These are phyloP conservation scores for Scaptomyza hsui DNA, from an alignment of 1,140 invertebrate genomes.

Conservation along the genomic window DNA sequence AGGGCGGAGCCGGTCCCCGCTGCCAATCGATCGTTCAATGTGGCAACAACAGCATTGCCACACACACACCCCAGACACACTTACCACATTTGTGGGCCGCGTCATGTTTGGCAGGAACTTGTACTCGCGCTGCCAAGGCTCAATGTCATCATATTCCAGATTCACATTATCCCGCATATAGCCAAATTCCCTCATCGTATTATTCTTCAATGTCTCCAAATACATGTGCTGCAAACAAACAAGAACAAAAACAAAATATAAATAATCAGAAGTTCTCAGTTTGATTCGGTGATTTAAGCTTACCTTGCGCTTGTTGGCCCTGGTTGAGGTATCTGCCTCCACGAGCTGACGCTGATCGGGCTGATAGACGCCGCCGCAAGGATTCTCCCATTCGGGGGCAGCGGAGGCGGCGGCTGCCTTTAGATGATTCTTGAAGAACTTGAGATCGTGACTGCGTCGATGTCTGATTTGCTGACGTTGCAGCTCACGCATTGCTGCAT, in stretches of 20 bases:
- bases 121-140: slow-evolving; percentile 64
- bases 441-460: slow-evolving; percentile 54
- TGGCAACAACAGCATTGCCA: no score
- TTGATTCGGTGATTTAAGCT: no score
- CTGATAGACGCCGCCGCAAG: slow-evolving; percentile 57
- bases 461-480: slow-evolving; percentile 54
- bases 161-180: slow-evolving; percentile 34
- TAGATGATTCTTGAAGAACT: slow-evolving; percentile 31
- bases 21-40: not conserved
- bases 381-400: slow-evolving; percentile 68
- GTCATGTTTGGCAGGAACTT: slow-evolving; percentile 78
- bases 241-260: no score
- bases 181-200: slow-evolving; percentile 47
- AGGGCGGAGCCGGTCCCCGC: slow-evolving; percentile 73
- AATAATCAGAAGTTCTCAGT: no score
- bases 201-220: slow-evolving; percentile 44
- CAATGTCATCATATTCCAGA: slow-evolving; percentile 53
- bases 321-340: slow-evolving; percentile 15
- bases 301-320: slow-evolving; percentile 62
- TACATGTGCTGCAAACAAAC: slow-evolving; percentile 53
- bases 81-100: slow-evolving; percentile 60
- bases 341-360: slow-evolving; percentile 9
- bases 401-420: not conserved
- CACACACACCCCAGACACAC: slow-evolving; percentile 23
- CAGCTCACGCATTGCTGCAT: slow-evolving; percentile 46